Percentiles rank a stretch among this genome's conserved stretches.
phyloP scores from a whole-genome alignment of 2,113 vertebrate species.

The Lepus timidus region DNA sequence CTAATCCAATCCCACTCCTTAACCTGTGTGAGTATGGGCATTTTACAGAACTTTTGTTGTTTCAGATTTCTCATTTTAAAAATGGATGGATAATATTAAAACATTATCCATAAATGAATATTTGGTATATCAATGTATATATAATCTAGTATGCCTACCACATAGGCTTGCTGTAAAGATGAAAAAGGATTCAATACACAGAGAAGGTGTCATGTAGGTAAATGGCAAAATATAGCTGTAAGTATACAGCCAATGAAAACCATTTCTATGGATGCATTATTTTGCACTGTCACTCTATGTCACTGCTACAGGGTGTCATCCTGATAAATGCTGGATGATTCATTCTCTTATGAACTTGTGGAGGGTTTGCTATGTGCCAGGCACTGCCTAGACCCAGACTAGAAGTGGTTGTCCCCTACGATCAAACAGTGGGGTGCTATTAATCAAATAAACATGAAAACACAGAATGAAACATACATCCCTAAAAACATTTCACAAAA shows the following conservation, averaged over 20 bases:
- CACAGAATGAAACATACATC: background rate
- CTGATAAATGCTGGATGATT: background rate
- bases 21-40: background rate
- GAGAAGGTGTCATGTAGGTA: background rate
- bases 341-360: background rate
- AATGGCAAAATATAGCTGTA: background rate
- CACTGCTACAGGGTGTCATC: background rate
- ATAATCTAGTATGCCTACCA: background rate
- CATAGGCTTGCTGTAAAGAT: background rate
- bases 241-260: background rate
- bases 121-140: background rate
- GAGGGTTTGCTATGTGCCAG: background rate
- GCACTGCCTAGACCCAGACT: background rate
- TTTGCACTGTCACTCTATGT: background rate
- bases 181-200: background rate
- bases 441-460: background rate
- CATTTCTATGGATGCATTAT: background rate
- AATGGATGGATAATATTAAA: background rate
- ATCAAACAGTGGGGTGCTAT: background rate
- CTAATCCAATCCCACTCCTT: background rate
- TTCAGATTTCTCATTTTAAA: background rate
- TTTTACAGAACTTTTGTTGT: background rate
- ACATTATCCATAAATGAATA: background rate
- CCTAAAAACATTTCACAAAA: background rate
- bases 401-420: background rate